Conservation (phyloP, 2,113 vertebrate genomes). For the Taurulus bubalis region DNA sequence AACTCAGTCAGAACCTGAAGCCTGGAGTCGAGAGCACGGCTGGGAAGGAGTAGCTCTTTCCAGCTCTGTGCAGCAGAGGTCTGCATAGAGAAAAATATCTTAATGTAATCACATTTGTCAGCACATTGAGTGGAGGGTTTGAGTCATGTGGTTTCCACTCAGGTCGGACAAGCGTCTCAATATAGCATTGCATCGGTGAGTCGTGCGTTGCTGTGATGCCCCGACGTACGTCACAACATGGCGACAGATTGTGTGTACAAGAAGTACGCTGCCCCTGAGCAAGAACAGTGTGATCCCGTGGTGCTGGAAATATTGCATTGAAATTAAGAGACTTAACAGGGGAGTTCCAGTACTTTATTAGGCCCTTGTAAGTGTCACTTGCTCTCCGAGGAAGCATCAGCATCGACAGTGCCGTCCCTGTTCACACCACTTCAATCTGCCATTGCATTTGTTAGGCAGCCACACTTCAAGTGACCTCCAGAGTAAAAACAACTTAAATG, state of each 20-base stretch:
- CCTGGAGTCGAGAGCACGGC: background rate
- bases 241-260: conserved; percentile 55
- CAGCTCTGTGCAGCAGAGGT: background rate
- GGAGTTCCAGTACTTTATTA: conserved; percentile 60
- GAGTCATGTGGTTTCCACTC: background rate
- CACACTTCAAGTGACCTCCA: conserved; percentile 19
- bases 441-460: background rate
- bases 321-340: conserved; percentile 65
- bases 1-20: background rate
- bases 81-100: background rate
- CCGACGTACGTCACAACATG: conserved; percentile 21
- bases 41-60: background rate
- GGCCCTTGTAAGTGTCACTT: conserved; percentile 35
- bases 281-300: conserved; percentile 47
- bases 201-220: background rate
- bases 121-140: background rate
- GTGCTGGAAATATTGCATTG: conserved; percentile 53
- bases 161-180: conserved; percentile 9
- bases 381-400: conserved; percentile 42
- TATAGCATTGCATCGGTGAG: conserved; percentile 1
- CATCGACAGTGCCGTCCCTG: background rate
- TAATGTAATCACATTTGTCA: background rate
- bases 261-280: conserved; percentile 50
- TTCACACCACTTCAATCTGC: conserved; percentile 33
- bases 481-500: background rate